Evolutionary conservation across 2,888 invertebrate genomes (phyloP).

Genomic region (Brenthis daphne): DNA sequence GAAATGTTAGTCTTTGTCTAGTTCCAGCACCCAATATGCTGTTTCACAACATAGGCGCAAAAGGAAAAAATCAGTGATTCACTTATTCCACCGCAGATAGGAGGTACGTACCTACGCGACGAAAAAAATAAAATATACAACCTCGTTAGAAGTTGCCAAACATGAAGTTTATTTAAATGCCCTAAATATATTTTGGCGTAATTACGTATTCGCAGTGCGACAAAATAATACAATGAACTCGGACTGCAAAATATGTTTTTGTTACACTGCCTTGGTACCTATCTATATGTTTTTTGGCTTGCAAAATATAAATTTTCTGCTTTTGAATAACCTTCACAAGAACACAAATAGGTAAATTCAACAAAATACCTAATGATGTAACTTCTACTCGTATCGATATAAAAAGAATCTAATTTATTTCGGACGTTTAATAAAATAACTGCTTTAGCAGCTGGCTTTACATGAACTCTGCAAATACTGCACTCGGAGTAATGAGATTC

Average conservation of each 20-base stretch:
- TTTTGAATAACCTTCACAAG: background rate
- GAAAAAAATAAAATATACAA: background rate
- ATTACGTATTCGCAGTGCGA: constrained; percentile 37
- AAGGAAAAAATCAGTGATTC: too few species aligned
- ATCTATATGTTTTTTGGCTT: too few species aligned
- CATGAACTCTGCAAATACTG: constrained; percentile 18
- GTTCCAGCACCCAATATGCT: too few species aligned
- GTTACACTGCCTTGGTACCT: too few species aligned
- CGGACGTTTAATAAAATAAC: background rate
- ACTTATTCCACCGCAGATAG: too few species aligned
- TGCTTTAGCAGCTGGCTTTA: background rate
- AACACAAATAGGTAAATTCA: background rate
- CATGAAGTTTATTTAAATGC: background rate
- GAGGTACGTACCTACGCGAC: too few species aligned
- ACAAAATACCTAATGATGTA: background rate
- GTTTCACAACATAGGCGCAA: too few species aligned
- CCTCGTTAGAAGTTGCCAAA: background rate
- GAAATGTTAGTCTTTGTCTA: too few species aligned
- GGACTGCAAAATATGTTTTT: constrained; percentile 5
- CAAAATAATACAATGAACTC: constrained; percentile 35
- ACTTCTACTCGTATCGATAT: background rate
- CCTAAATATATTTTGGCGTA: constrained; percentile 21
- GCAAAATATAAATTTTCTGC: too few species aligned
- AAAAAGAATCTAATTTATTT: background rate
- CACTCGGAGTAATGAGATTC: constrained; percentile 35